phyloP scores from a whole-genome alignment of 2,113 vertebrate genomes.

The Saguinus imperator region DNA sequence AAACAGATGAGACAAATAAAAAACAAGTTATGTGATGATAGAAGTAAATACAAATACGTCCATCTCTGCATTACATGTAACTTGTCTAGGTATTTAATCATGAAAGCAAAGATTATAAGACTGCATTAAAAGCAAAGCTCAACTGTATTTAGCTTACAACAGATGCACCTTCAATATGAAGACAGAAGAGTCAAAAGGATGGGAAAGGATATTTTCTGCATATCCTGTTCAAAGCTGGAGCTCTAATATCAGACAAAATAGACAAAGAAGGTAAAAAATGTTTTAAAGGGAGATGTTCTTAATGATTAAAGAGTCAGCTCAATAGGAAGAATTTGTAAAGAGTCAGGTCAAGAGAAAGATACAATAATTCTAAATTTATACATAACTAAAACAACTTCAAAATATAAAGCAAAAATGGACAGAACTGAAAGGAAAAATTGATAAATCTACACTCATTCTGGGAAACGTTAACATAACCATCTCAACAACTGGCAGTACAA shows the following conservation, averaged over 20 bases:
- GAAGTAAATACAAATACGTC: not conserved
- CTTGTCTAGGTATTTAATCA: not conserved
- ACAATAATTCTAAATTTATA: not conserved
- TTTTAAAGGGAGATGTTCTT: not conserved
- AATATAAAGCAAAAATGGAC: not conserved
- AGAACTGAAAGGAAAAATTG: not conserved
- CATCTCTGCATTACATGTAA: not conserved
- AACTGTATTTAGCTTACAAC: not conserved
- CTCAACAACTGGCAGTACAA: not conserved
- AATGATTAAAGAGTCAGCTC: not conserved
- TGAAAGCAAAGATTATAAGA: not conserved
- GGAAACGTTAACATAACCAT: not conserved
- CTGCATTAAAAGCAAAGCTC: conserved; percentile 8
- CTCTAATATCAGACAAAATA: not conserved
- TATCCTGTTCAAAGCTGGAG: not conserved
- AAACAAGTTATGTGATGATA: not conserved
- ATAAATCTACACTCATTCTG: not conserved
- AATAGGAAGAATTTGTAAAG: not conserved
- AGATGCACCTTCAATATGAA: not conserved
- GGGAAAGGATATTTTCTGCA: not conserved
- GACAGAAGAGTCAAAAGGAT: not conserved
- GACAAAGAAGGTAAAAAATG: not conserved
- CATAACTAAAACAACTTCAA: not conserved
- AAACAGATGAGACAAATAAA: not conserved
- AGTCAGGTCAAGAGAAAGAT: not conserved